phyloP scores from a whole-genome alignment of 1,140 invertebrate species.

The Yoshiicerus persimilis region DNA sequence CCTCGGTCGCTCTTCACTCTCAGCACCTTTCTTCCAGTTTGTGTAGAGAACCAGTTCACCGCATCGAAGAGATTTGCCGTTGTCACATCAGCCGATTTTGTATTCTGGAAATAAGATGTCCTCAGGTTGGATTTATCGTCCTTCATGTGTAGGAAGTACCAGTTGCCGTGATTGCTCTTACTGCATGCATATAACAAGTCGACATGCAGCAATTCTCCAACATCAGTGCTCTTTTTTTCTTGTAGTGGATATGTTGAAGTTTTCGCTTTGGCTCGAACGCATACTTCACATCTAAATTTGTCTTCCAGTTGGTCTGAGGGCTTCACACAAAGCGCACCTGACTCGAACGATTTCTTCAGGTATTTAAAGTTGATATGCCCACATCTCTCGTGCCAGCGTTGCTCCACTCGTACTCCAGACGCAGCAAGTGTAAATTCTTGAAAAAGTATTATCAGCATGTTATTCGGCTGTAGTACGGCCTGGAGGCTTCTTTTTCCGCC shows the following conservation, averaged over 20 bases:
- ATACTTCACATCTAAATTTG: not conserved
- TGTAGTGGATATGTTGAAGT: not conserved
- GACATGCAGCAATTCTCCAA: not conserved
- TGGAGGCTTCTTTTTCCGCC: not conserved
- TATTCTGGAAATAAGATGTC: not conserved
- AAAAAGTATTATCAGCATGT: not conserved
- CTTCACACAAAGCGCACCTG: not conserved
- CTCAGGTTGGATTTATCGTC: not conserved
- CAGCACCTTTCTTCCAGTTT: not conserved
- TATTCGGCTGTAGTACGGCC: not conserved
- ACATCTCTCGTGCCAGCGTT: not conserved
- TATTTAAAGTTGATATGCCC: not conserved
- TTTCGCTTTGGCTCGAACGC: not conserved
- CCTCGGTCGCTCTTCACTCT: not conserved
- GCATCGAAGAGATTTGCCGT: not conserved
- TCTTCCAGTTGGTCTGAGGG: not conserved
- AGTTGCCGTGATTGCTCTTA: not conserved
- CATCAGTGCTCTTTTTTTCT: not conserved
- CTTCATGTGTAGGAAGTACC: not conserved
- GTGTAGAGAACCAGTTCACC: not conserved
- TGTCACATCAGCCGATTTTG: not conserved
- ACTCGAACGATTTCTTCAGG: not conserved
- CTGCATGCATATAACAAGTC: not conserved
- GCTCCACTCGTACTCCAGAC: not conserved
- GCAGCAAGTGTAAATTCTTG: not conserved